These are phyloP conservation scores for Ursus arctos DNA, from an alignment of 2,113 vertebrate genomes.

Conservation along the genomic window DNA sequence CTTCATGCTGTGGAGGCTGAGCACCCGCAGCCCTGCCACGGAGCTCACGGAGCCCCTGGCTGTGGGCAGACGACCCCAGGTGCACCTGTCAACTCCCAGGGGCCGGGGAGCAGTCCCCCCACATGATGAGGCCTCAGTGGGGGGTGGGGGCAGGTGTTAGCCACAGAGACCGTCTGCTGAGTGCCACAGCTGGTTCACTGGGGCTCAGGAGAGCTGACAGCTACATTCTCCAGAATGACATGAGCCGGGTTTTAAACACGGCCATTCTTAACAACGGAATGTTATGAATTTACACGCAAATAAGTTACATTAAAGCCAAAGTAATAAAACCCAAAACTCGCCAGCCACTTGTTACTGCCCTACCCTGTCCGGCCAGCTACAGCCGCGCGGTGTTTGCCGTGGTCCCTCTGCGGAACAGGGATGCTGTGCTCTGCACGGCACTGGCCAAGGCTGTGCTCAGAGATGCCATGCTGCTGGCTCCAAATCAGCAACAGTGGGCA, in stretches of 20 bases:
- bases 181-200: not conserved
- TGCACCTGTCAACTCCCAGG: not conserved
- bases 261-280: not conserved
- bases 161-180: not conserved
- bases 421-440: not conserved
- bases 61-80: not conserved
- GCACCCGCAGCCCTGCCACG: not conserved
- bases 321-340: not conserved
- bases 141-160: no score
- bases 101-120: not conserved
- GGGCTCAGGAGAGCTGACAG: accelerated
- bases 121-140: not conserved
- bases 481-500: not conserved
- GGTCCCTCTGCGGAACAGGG: not conserved
- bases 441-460: not conserved
- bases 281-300: not conserved
- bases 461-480: not conserved
- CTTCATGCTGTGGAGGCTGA: not conserved
- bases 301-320: not conserved
- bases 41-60: not conserved
- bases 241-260: not conserved
- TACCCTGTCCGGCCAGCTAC: accelerated
- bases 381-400: not conserved
- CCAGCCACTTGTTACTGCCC: not conserved
- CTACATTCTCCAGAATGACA: not conserved